These are phyloP conservation scores for Holocentrus rufus DNA, from an alignment of 2,797 vertebrate genomes.

Conservation along the genomic window DNA sequence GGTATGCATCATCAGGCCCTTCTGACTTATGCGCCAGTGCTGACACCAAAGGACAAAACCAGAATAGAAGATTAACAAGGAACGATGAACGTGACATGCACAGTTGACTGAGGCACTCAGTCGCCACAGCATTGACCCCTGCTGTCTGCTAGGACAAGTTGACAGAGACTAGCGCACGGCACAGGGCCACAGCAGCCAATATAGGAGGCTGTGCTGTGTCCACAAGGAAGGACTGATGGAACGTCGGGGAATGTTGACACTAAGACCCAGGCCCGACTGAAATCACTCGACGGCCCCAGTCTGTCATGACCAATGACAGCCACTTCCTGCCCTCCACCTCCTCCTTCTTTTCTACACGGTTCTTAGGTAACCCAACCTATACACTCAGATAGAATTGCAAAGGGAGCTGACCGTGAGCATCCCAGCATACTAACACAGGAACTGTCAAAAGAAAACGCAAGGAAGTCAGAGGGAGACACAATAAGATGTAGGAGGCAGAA, in stretches of 20 bases:
- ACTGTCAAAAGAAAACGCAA: background rate
- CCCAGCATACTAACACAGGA: background rate
- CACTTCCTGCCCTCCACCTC: conserved; percentile 53
- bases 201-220: conserved; percentile 1
- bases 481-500: background rate
- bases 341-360: conserved; percentile 5
- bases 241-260: conserved; percentile 53
- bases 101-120: conserved; percentile 4
- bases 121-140: conserved; percentile 5
- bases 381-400: conserved; percentile 24
- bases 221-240: conserved; percentile 28
- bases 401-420: conserved; percentile 18
- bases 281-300: conserved; percentile 52
- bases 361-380: conserved; percentile 50
- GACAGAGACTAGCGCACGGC: background rate
- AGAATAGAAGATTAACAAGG: conserved; percentile 21
- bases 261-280: conserved; percentile 28
- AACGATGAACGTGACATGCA: background rate
- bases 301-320: conserved; percentile 60
- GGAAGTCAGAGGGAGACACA: background rate
- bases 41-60: conserved; percentile 27
- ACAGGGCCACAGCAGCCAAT: conserved; percentile 10
- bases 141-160: background rate
- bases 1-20: conserved; percentile 1
- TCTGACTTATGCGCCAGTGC: conserved; percentile 13